These are phyloP conservation scores for Axis porcinus DNA, from an alignment of 2,113 vertebrate genomes.

Conservation along the genomic window DNA sequence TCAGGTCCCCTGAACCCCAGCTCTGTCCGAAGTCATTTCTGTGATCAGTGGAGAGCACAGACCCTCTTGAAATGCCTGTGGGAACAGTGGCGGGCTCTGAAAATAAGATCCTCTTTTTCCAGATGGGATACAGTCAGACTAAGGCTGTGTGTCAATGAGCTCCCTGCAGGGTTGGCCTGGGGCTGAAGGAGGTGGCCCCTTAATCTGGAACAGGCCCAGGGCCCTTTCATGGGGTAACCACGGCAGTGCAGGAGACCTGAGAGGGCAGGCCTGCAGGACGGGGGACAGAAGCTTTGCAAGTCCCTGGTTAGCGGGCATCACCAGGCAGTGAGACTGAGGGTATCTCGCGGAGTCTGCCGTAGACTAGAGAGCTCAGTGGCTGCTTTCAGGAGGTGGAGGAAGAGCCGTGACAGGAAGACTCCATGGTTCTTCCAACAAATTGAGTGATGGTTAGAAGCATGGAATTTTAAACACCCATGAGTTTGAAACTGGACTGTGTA, in stretches of 20 bases:
- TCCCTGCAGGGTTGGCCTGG: background rate
- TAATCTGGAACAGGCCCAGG: background rate
- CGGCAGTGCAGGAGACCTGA: background rate
- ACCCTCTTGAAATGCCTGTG: background rate
- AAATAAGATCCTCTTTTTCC: background rate
- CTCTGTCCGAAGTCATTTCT: background rate
- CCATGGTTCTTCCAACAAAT: background rate
- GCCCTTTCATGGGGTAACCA: background rate
- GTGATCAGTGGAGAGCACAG: background rate
- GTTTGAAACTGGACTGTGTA: background rate
- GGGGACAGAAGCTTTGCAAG: background rate
- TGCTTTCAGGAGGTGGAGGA: background rate
- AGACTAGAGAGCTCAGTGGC: background rate
- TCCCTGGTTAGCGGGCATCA: background rate
- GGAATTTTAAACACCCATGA: background rate
- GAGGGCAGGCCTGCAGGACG: background rate
- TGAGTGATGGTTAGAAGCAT: background rate
- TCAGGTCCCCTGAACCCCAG: fast-evolving
- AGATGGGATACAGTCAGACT: background rate
- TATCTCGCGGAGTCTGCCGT: background rate
- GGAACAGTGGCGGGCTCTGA: background rate
- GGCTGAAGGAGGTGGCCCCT: background rate
- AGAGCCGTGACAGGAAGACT: background rate
- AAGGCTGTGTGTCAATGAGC: background rate
- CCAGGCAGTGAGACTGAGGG: background rate